Conservation (phyloP, 2,888 invertebrate species). For the Platerodrilus igneus region DNA sequence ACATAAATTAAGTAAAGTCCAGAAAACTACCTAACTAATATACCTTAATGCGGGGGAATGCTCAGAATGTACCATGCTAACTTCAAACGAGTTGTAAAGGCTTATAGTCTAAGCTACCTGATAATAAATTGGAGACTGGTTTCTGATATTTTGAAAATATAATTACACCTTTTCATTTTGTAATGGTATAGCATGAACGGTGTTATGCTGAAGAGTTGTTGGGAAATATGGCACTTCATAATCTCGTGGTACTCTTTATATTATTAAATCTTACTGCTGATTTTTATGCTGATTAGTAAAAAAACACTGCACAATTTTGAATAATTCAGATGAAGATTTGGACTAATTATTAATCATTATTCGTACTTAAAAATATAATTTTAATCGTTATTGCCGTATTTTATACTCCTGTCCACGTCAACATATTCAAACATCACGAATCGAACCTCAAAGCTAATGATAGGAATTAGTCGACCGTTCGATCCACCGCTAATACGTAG, state of each 20-base stretch:
- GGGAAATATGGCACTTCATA: constrained; percentile 23
- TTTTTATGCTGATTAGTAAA: constrained; percentile 2
- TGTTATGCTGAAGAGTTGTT: constrained; percentile 27
- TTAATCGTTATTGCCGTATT: constrained; percentile 13
- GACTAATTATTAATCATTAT: background rate
- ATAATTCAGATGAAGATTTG: background rate
- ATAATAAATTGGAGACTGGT: constrained; percentile 55
- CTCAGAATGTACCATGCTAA: constrained; percentile 35
- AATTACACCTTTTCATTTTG: constrained; percentile 46
- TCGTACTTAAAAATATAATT: no score
- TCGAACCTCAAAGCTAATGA: constrained; percentile 50
- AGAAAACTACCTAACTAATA: constrained; percentile 49
- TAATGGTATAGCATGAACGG: constrained; percentile 43
- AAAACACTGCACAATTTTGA: constrained; percentile 1
- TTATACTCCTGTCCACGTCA: constrained; percentile 39
- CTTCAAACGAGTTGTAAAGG: constrained; percentile 29
- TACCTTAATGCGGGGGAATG: constrained; percentile 42
- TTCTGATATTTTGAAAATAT: constrained; percentile 48
- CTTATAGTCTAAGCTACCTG: constrained; percentile 45
- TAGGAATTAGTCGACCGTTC: constrained; percentile 55
- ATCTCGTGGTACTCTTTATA: no score
- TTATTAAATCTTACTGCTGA: constrained; percentile 1
- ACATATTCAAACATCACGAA: constrained; percentile 53
- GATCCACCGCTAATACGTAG: constrained; percentile 61
- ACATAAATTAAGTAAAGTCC: constrained; percentile 46